Base-by-base conservation (phyloP, 2,888 invertebrate genomes). In the Ochropleura plecta region DNA sequence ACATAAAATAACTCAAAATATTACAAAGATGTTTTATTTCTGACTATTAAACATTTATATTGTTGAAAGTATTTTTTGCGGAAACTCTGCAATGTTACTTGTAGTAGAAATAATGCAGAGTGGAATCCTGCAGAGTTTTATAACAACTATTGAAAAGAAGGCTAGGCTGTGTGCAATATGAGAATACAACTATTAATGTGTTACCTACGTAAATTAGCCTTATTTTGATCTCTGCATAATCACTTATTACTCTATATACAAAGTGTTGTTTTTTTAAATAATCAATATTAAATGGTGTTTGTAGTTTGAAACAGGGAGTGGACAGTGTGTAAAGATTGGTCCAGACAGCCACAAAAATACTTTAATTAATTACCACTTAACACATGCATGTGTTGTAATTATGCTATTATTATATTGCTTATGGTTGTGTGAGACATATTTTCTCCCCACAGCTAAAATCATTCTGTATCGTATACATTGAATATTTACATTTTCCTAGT, bases 401-500 rank as follows among this genome's bases (percentile, higher is more conserved):
- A n/a, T n/a, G n/a, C n/a, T n/a, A n/a, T n/a, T n/a, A n/a, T 76
- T 76, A 18, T 9, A 53, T 55, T 20, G 40, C 46, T 69, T 60
- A 20, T 55, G 44, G 30, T 30, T 49, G 49, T 49, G 63, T 81
- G 69, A 55, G 16, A 81, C 46, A 53, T 42, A 5, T 64, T 73
- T 74, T 76, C 76, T 65, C 60, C 59, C 65, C 46, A 76, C 69
- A 5, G 20, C 30, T 40, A 60, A 46, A 51, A 64, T 9, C n/a
- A 57, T 65, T 60, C 14, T 67, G 53, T 48, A 66, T 42, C 46
- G 12, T 60, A 63, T 59, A 68, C 79, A 70, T 44, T 62, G 64
- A 74, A 59, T 69, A 83, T 68, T 70, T 73, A 63, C 60, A 81
- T 85, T 83, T 79, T 77, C 78, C 62, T 85, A 79, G 77, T 75